Evolutionary conservation across 2,113 vertebrate genomes (phyloP).

Genomic region (Helogale parvula): DNA sequence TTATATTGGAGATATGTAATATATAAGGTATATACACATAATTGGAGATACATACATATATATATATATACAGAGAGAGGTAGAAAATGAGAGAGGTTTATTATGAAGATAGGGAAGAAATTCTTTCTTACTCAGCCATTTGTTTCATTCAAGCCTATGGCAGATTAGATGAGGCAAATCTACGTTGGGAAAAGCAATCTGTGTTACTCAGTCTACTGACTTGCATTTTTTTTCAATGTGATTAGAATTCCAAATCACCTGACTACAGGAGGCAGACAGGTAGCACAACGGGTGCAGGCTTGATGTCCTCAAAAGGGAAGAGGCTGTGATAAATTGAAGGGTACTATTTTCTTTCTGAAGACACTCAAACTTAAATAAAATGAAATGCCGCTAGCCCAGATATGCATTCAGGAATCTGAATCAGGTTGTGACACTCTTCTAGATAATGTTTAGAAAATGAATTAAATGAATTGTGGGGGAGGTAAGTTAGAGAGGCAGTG

Average conservation of each 20-base stretch:
- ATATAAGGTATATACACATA: neutral
- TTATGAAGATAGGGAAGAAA: neutral
- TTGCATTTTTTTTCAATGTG: neutral
- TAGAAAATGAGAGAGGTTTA: too few species aligned
- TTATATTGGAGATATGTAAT: neutral
- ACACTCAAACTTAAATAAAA: neutral
- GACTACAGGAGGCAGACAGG: neutral
- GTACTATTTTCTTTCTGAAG: neutral
- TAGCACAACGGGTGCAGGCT: neutral
- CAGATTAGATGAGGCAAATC: neutral
- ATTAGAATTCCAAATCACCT: neutral
- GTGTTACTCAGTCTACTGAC: neutral
- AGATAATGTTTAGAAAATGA: neutral
- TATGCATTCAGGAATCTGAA: neutral
- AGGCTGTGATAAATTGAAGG: neutral
- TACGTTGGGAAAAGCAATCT: neutral
- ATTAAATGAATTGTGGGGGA: neutral
- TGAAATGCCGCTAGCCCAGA: neutral
- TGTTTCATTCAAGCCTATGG: neutral
- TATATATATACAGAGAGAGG: neutral
- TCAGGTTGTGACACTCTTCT: neutral
- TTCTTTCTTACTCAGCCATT: neutral
- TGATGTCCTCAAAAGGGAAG: neutral
- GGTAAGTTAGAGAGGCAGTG: neutral
- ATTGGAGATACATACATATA: too few species aligned